Evolutionary conservation across 2,797 vertebrate species (phyloP).

Genomic region (Dicrostonyx torquatus): DNA sequence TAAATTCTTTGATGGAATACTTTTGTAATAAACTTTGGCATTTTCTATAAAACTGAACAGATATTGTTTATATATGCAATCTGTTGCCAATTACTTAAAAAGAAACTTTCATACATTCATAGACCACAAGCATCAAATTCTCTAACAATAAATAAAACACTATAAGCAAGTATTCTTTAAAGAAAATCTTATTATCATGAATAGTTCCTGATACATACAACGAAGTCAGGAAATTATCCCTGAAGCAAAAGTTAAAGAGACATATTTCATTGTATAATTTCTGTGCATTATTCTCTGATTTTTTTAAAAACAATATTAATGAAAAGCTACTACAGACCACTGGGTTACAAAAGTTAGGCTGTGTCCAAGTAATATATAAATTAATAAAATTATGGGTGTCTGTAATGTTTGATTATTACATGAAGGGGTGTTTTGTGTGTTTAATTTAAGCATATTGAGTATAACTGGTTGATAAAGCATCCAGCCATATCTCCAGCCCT

Average conservation of each 20-base stretch:
- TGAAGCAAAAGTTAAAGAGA: not conserved
- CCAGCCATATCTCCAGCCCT: not conserved
- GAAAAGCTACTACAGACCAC: not conserved
- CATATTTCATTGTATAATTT: not conserved
- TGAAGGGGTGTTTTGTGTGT: not conserved
- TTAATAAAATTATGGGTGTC: not conserved
- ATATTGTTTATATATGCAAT: not conserved
- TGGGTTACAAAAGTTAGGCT: not conserved
- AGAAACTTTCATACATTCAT: not conserved
- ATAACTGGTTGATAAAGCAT: not conserved
- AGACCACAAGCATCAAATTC: not conserved
- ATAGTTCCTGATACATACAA: not conserved
- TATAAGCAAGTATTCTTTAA: not conserved
- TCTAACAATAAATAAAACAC: not conserved
- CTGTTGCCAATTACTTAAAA: not conserved
- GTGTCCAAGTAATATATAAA: not conserved
- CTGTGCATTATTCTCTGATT: not conserved
- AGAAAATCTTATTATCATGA: not conserved
- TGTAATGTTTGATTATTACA: not conserved
- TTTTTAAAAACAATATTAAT: not conserved
- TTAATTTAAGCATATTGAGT: not conserved
- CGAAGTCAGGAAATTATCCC: not conserved
- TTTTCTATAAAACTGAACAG: not conserved
- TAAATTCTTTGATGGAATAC: not conserved
- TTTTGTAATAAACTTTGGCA: not conserved